phyloP scores from a whole-genome alignment of 2,888 invertebrate genomes.

The Coecobrya sp. region DNA sequence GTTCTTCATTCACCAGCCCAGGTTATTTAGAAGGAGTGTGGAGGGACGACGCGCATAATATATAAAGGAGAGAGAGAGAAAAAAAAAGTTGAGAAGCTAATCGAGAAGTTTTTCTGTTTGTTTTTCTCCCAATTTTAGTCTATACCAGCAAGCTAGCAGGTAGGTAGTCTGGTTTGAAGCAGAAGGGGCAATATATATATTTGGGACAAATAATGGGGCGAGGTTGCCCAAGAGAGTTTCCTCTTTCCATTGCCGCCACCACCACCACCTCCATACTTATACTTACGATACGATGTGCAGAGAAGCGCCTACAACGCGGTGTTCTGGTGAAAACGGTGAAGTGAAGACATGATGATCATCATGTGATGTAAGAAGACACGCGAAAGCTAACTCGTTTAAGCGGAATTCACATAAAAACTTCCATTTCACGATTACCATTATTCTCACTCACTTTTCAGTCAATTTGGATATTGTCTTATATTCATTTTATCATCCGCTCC shows the following conservation, averaged over 20 bases:
- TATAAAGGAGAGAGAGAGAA: slow-evolving; percentile 32
- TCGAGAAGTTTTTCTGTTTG: slow-evolving; percentile 76
- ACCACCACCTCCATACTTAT: not conserved
- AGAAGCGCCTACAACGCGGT: not conserved
- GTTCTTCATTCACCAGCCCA: not conserved
- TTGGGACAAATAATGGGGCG: slow-evolving; percentile 78
- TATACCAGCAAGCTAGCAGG: slow-evolving; percentile 52
- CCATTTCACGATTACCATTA: slow-evolving; percentile 73
- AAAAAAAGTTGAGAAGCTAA: slow-evolving; percentile 73
- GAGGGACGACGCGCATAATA: not conserved
- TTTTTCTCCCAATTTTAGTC: slow-evolving; percentile 75
- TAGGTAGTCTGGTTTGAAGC: not conserved
- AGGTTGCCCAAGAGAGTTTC: slow-evolving; percentile 76
- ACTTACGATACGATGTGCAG: not conserved
- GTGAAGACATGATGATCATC: slow-evolving; percentile 29
- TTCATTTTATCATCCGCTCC: slow-evolving; percentile 40
- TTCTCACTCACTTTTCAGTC: slow-evolving; percentile 73
- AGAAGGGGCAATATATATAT: slow-evolving; percentile 17
- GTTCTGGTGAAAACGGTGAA: not conserved
- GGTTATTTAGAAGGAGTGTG: not conserved
- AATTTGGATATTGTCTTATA: slow-evolving; percentile 62
- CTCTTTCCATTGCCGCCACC: not conserved
- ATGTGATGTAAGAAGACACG: slow-evolving; percentile 50
- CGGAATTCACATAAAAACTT: slow-evolving; percentile 75
- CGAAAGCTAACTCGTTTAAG: slow-evolving; percentile 72